These are phyloP conservation scores for Eueides isabella DNA, from an alignment of 1,140 invertebrate species.

Conservation along the genomic window DNA sequence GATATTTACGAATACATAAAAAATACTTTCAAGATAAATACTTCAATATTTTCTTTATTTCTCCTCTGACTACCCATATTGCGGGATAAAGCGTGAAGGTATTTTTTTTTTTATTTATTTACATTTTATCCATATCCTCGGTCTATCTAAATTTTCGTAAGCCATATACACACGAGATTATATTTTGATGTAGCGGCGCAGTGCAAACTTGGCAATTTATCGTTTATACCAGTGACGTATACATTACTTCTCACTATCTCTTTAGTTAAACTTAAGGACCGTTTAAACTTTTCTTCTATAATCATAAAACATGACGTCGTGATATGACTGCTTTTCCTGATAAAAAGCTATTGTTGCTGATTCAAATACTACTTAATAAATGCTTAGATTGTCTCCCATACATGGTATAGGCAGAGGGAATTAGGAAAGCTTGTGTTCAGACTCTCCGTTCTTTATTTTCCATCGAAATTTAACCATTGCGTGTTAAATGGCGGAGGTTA, in stretches of 20 bases:
- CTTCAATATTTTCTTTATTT: no score
- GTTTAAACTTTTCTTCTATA: neutral
- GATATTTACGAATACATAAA: no score
- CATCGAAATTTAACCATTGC: no score
- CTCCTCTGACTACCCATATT: no score
- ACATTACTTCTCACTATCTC: slow-evolving; percentile 15
- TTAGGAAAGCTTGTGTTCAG: no score
- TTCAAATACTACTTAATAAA: neutral
- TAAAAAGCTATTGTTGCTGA: neutral
- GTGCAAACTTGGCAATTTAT: slow-evolving; percentile 45
- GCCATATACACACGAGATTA: slow-evolving; percentile 36
- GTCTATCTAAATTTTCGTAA: slow-evolving; percentile 22
- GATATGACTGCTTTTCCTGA: no score
- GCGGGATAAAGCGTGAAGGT: no score
- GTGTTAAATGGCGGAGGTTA: no score
- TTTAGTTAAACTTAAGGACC: slow-evolving; percentile 10
- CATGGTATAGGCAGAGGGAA: no score
- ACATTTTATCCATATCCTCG: neutral
- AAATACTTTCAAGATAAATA: no score
- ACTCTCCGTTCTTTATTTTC: no score
- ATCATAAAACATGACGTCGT: neutral
- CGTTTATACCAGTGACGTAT: slow-evolving; percentile 32
- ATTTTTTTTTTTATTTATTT: neutral
- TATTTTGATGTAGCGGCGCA: slow-evolving; percentile 46
- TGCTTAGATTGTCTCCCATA: no score